These are phyloP conservation scores for Orycteropus afer DNA, from an alignment of 2,113 vertebrate species.

Conservation along the genomic window DNA sequence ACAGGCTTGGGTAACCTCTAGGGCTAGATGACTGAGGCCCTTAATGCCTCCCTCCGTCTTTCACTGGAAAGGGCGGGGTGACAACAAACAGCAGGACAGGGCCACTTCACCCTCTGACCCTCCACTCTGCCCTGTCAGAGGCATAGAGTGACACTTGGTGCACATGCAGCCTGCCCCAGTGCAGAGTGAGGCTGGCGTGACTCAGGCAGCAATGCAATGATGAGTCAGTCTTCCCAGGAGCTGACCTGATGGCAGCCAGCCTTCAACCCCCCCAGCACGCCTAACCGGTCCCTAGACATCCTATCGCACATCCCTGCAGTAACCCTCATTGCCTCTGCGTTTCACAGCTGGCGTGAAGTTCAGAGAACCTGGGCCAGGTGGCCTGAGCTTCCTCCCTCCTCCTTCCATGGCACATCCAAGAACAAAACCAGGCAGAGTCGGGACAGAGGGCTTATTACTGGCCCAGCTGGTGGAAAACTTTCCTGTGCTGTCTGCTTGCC, in stretches of 20 bases:
- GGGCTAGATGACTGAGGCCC: background rate
- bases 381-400: background rate
- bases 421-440: background rate
- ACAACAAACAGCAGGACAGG: background rate
- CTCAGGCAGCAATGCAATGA: background rate
- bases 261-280: background rate
- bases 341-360: background rate
- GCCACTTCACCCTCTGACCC: background rate
- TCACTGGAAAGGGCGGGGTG: background rate
- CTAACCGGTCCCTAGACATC: constrained; percentile 3
- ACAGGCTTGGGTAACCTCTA: background rate
- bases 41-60: background rate
- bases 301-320: background rate
- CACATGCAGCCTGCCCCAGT: background rate
- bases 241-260: background rate
- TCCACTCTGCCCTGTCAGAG: background rate
- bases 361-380: background rate
- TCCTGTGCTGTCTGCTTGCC: background rate
- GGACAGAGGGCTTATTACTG: background rate
- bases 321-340: background rate
- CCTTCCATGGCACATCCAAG: background rate
- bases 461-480: background rate
- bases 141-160: background rate
- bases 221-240: constrained; percentile 28
- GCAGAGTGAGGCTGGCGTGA: background rate